A percentile compares a stretch with the other conserved stretches of the same genome.
These are phyloP conservation scores for Oikopleura dioica DNA, from an alignment of 23 tunicate species.

Conservation along the genomic window DNA sequence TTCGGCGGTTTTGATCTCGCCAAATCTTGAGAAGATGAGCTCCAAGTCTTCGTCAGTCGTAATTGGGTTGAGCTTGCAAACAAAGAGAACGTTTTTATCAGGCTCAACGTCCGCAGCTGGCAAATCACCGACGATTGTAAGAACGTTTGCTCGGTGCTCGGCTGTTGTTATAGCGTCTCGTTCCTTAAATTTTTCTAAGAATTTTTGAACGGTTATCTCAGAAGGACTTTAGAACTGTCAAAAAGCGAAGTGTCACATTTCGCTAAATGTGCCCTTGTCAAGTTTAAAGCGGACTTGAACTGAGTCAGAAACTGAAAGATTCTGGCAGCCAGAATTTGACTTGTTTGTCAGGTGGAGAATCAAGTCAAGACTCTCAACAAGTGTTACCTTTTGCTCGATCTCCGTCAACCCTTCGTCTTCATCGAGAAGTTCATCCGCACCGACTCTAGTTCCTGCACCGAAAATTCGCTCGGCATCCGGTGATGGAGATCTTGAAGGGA, in stretches of 20 bases:
- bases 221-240: not conserved
- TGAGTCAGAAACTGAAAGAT: too few relatives aligned
- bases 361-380: too few relatives aligned
- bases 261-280: not conserved
- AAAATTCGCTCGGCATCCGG: constrained; percentile 65
- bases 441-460: constrained; percentile 46
- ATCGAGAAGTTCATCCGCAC: constrained; percentile 62
- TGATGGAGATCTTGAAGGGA: constrained; percentile 17
- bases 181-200: not conserved
- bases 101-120: constrained; percentile 90
- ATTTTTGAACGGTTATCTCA: constrained; percentile 5
- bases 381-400: constrained; percentile 17
- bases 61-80: constrained; percentile 72
- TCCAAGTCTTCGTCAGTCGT: constrained; percentile 93
- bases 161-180: not conserved
- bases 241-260: not conserved
- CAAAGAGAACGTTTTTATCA: constrained; percentile 78
- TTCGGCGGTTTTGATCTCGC: constrained; percentile 25
- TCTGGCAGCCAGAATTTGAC: too few relatives aligned
- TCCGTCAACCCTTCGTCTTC: constrained; percentile 52
- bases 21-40: constrained; percentile 66
- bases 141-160: constrained; percentile 19
- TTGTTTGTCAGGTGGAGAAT: too few relatives aligned
- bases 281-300: too few relatives aligned
- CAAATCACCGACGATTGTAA: constrained; percentile 79